Evolutionary conservation across 1,140 invertebrate genomes (phyloP).

Genomic region (Idris sp.): DNA sequence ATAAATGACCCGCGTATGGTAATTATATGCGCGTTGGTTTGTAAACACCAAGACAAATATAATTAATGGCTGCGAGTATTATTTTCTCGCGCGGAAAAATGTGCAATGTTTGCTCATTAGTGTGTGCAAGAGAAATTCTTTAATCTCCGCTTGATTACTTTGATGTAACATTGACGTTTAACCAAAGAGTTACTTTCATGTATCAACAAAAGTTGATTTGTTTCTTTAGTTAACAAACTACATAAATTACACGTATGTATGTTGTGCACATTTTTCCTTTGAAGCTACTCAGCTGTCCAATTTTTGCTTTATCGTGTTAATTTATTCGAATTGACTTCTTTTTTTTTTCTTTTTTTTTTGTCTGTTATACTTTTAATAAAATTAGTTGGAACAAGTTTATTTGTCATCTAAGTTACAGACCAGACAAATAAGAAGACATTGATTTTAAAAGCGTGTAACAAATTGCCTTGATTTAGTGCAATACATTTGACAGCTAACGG

Average conservation of each 20-base stretch:
- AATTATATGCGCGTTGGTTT: slow-evolving; percentile 42
- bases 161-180: slow-evolving; percentile 55
- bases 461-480: slow-evolving; percentile 9
- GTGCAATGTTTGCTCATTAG: slow-evolving; percentile 46
- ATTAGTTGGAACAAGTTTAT: no score
- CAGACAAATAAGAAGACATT: background rate
- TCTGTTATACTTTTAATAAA: slow-evolving; percentile 13
- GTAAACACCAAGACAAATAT: slow-evolving; percentile 37
- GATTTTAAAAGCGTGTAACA: slow-evolving; percentile 5
- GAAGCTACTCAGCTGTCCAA: no score
- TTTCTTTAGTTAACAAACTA: slow-evolving; percentile 49
- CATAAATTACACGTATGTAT: slow-evolving; percentile 46
- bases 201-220: slow-evolving; percentile 50
- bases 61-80: slow-evolving; percentile 40
- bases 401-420: no score
- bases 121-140: slow-evolving; percentile 44
- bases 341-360: slow-evolving; percentile 9
- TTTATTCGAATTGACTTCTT: no score
- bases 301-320: no score
- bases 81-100: slow-evolving; percentile 29
- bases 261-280: slow-evolving; percentile 26
- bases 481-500: slow-evolving; percentile 26
- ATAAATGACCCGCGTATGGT: slow-evolving; percentile 48
- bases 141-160: slow-evolving; percentile 53
- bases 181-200: slow-evolving; percentile 49